phyloP scores from a whole-genome alignment of 2,113 vertebrate species.

The Cyanoramphus novaezelandiae region DNA sequence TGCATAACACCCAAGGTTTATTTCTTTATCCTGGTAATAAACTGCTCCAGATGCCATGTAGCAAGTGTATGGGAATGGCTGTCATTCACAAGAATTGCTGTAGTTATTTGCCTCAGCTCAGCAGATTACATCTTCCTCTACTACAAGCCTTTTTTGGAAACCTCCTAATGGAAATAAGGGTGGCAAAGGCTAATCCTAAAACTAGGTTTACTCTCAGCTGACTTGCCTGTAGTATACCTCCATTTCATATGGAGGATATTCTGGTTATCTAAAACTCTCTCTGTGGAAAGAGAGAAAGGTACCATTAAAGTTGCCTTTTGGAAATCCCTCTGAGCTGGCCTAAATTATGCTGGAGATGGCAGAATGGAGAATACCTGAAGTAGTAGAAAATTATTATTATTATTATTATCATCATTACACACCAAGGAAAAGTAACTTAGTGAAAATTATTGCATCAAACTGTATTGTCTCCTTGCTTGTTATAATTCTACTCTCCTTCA shows the following conservation, averaged over 20 bases:
- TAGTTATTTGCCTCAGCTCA: neutral
- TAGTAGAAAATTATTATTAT: neutral
- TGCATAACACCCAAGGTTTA: neutral
- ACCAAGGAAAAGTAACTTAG: fast-evolving
- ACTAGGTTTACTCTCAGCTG: neutral
- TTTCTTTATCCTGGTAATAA: neutral
- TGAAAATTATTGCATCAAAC: neutral
- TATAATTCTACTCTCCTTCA: neutral
- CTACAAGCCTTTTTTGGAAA: neutral
- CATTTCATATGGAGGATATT: neutral
- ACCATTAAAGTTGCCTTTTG: neutral
- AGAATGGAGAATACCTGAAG: neutral
- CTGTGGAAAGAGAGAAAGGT: neutral
- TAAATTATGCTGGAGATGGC: neutral
- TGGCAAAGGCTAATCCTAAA: constrained; percentile 6
- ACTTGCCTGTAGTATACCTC: neutral
- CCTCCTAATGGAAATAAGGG: neutral
- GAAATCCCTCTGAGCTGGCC: neutral
- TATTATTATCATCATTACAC: neutral
- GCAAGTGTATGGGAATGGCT: neutral
- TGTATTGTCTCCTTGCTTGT: neutral
- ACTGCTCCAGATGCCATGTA: neutral
- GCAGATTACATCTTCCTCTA: neutral
- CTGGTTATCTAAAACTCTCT: neutral
- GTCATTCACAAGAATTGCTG: neutral